phyloP scores from a whole-genome alignment of 2,888 invertebrate genomes.

The Macropis europaea region DNA sequence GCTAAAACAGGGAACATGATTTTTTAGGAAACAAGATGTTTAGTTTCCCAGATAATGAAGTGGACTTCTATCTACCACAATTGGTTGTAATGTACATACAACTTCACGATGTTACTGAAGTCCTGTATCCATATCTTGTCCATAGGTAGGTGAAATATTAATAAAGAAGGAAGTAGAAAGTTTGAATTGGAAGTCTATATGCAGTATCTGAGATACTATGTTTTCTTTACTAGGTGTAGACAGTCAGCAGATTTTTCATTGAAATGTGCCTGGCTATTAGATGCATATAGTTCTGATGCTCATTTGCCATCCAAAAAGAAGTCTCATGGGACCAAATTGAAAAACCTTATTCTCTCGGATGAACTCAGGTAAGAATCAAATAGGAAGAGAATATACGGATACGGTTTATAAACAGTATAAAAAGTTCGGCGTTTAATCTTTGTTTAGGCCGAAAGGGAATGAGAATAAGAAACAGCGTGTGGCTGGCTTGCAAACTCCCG shows the following conservation, averaged over 20 bases:
- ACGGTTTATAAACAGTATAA: neutral
- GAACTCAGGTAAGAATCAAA: slow-evolving; percentile 80
- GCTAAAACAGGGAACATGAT: slow-evolving; percentile 7
- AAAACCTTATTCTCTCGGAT: slow-evolving; percentile 87
- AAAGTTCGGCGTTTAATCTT: neutral
- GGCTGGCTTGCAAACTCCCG: slow-evolving; percentile 74
- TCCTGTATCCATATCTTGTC: slow-evolving; percentile 80
- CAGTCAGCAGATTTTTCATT: slow-evolving; percentile 97
- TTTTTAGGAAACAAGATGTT: slow-evolving; percentile 94
- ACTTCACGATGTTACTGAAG: slow-evolving; percentile 98
- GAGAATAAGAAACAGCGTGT: slow-evolving; percentile 73
- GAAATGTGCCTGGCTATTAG: slow-evolving; percentile 97
- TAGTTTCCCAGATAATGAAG: slow-evolving; percentile 94
- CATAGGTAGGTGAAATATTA: slow-evolving; percentile 82
- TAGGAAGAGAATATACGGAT: neutral
- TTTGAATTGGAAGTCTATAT: neutral
- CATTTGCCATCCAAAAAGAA: slow-evolving; percentile 86
- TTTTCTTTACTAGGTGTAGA: slow-evolving; percentile 86
- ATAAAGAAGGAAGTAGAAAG: neutral
- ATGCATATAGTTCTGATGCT: slow-evolving; percentile 93
- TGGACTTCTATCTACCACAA: slow-evolving; percentile 99
- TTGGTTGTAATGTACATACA: slow-evolving; percentile 99
- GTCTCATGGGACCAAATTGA: slow-evolving; percentile 88
- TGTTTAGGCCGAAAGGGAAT: slow-evolving; percentile 76
- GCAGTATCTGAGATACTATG: neutral